Percentiles rank a stretch among this genome's conserved stretches.
These are phyloP conservation scores for Drosophila willistoni DNA, from an alignment of 1,140 invertebrate species.

Conservation along the genomic window DNA sequence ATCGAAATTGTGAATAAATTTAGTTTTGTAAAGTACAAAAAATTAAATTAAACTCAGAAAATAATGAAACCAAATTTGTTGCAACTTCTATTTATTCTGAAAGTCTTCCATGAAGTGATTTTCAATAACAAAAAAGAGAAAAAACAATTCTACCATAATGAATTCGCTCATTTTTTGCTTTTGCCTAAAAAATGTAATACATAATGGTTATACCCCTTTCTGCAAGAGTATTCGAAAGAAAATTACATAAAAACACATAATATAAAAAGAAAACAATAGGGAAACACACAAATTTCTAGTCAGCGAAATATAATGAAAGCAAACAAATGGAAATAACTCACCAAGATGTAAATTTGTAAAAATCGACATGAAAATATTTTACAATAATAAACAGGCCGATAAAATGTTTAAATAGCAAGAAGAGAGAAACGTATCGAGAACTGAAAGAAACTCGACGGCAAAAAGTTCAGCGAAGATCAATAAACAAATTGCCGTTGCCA, in stretches of 20 bases:
- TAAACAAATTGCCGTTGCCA: constrained; percentile 55
- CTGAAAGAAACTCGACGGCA: constrained; percentile 9
- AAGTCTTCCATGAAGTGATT: too few relatives aligned
- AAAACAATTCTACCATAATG: too few relatives aligned
- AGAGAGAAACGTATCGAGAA: constrained; percentile 11
- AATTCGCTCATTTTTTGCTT: too few relatives aligned
- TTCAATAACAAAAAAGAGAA: too few relatives aligned
- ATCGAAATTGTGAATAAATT: too few relatives aligned
- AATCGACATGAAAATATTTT: constrained; percentile 68
- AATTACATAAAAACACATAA: constrained; percentile 27
- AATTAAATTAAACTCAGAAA: too few relatives aligned
- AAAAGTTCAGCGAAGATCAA: constrained; percentile 56
- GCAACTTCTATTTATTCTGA: too few relatives aligned
- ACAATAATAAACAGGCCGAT: constrained; percentile 64
- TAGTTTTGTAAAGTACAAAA: too few relatives aligned
- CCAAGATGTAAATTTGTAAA: constrained; percentile 50
- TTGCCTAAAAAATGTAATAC: too few relatives aligned
- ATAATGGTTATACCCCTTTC: not conserved
- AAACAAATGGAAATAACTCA: constrained; percentile 49
- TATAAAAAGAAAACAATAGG: constrained; percentile 22
- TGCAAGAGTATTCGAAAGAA: constrained; percentile 9
- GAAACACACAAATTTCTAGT: constrained; percentile 28
- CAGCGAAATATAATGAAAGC: constrained; percentile 66
- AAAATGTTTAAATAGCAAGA: constrained; percentile 48
- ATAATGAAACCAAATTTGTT: too few relatives aligned